Evolutionary conservation across 2,888 invertebrate species (phyloP).

Genomic region (Celastrina argiolus): DNA sequence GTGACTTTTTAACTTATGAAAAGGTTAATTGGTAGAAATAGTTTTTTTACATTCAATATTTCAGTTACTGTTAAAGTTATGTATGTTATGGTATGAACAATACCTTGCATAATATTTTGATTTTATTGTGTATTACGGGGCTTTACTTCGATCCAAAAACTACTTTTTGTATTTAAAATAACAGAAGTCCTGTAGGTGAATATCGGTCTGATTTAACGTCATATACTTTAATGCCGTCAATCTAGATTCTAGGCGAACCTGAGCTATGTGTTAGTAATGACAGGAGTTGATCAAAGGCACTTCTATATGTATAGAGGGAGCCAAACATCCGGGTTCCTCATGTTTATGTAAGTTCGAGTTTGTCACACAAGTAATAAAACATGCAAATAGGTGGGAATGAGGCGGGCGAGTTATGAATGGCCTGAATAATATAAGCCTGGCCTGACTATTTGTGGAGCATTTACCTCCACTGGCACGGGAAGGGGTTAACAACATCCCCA

Average conservation of each 20-base stretch:
- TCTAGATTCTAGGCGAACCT: background rate
- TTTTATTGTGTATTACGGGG: too few relatives aligned
- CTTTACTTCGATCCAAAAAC: too few relatives aligned
- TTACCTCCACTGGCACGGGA: conserved; percentile 16
- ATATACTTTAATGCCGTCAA: background rate
- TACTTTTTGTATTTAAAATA: too few relatives aligned
- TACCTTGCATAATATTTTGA: too few relatives aligned
- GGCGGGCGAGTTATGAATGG: conserved; percentile 32
- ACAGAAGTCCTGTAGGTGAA: too few relatives aligned
- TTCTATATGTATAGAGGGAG: conserved; percentile 17
- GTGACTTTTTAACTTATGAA: background rate
- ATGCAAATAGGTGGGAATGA: conserved; percentile 33
- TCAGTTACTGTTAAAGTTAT: background rate
- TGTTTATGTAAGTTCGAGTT: conserved; percentile 31
- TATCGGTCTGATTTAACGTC: background rate
- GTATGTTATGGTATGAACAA: too few relatives aligned
- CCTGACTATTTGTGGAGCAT: conserved; percentile 36
- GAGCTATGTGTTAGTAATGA: conserved; percentile 9
- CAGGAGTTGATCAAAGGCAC: conserved; percentile 17
- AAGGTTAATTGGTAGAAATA: background rate
- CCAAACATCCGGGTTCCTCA: conserved; percentile 24
- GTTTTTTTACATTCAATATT: background rate
- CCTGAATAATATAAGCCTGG: conserved; percentile 52
- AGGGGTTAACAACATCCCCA: background rate
- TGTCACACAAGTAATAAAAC: conserved; percentile 35